A percentile compares a stretch with the other conserved stretches of the same genome.
These are phyloP conservation scores for Gallinago solitaria DNA, from an alignment of 2,797 vertebrate species.

Conservation along the genomic window DNA sequence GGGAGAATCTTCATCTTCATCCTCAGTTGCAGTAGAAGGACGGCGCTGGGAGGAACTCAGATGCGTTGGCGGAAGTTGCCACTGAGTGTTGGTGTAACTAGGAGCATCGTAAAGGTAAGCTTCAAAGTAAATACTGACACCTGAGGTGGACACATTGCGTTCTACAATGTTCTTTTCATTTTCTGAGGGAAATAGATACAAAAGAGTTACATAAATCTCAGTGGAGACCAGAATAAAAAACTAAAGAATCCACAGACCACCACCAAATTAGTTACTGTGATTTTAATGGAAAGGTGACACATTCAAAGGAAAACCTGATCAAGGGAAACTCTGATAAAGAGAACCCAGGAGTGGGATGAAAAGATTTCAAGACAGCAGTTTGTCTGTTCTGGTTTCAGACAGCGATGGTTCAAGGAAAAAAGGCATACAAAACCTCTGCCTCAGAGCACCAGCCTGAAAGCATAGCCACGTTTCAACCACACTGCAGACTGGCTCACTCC, in stretches of 20 bases:
- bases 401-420: neutral
- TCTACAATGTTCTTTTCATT: constrained; percentile 95
- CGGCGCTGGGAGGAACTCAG: constrained; percentile 88
- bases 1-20: constrained; percentile 92
- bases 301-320: neutral
- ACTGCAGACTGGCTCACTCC: neutral
- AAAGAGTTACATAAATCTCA: neutral
- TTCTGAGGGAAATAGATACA: constrained; percentile 77
- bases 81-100: constrained; percentile 88
- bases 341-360: neutral
- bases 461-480: neutral
- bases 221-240: neutral
- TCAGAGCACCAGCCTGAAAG: neutral
- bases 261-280: neutral
- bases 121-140: constrained; percentile 97
- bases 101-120: constrained; percentile 94
- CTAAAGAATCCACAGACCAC: neutral
- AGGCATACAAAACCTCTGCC: neutral
- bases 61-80: constrained; percentile 89
- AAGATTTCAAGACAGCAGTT: neutral
- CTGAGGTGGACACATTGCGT: constrained; percentile 96
- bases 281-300: neutral
- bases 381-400: neutral
- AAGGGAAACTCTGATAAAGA: neutral
- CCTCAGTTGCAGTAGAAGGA: constrained; percentile 89